A percentile compares a stretch with the other conserved stretches of the same genome.
Conservation (phyloP, 1,140 invertebrate genomes). For the Trichonephila clavata region DNA sequence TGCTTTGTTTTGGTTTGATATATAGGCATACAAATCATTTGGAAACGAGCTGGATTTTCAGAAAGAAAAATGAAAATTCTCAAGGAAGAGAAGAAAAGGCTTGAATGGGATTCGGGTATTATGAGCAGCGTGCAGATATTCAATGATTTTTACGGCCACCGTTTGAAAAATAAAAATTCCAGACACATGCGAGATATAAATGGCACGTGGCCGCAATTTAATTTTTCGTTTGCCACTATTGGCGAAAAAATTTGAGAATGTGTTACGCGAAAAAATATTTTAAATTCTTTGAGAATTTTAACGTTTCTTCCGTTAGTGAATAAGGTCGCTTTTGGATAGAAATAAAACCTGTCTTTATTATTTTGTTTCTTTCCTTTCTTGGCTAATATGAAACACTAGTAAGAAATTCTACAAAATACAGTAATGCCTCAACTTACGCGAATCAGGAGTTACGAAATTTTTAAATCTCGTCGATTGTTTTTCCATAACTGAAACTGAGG, state of each 20-base stretch:
- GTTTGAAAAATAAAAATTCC: not conserved
- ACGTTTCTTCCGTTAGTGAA: not conserved
- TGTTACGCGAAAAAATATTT: not conserved
- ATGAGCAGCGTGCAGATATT: not conserved
- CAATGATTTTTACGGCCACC: not conserved
- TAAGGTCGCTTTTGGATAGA: no score
- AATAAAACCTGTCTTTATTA: no score
- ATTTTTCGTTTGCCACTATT: not conserved
- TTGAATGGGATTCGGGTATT: not conserved
- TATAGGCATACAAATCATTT: slow-evolving; percentile 30
- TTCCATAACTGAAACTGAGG: no score
- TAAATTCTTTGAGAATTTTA: not conserved
- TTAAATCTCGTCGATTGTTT: no score
- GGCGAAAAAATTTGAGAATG: no score
- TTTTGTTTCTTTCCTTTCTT: no score
- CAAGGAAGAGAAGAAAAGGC: not conserved
- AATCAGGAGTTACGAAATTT: no score
- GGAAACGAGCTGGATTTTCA: slow-evolving; percentile 1
- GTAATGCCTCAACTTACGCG: no score
- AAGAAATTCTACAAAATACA: no score
- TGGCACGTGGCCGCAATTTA: not conserved
- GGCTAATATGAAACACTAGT: no score
- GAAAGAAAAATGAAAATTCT: slow-evolving; percentile 22
- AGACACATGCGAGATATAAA: not conserved
- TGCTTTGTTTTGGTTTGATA: slow-evolving; percentile 45